Conservation (phyloP, 2,888 invertebrate genomes). For the Cyclophora albipunctata region DNA sequence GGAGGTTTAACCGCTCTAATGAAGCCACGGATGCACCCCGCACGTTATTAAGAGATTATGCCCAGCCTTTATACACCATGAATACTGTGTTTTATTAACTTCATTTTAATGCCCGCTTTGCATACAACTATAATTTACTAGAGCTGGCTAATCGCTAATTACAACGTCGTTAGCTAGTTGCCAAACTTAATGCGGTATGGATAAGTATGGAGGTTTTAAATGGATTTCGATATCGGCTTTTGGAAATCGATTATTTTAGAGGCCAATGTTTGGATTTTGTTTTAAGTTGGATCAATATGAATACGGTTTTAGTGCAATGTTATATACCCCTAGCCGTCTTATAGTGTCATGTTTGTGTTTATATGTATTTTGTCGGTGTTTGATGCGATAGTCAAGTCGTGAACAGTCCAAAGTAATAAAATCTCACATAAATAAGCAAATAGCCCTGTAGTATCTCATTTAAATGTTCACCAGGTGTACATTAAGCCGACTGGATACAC, state of each 20-base stretch:
- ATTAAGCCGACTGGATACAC: slow-evolving; percentile 68
- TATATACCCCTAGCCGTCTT: too few species aligned
- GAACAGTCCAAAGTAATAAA: slow-evolving; percentile 33
- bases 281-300: too few species aligned
- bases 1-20: slow-evolving; percentile 37
- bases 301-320: too few species aligned
- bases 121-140: slow-evolving; percentile 7
- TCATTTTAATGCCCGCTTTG: slow-evolving; percentile 36
- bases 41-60: slow-evolving; percentile 53
- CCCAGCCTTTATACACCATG: slow-evolving; percentile 36
- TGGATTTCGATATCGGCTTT: too few species aligned
- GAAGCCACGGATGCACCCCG: slow-evolving; percentile 42
- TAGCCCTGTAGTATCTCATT: slow-evolving; percentile 61
- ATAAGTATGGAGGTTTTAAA: too few species aligned
- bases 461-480: slow-evolving; percentile 70
- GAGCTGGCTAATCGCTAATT: slow-evolving; percentile 9
- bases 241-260: too few species aligned
- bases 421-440: slow-evolving; percentile 47
- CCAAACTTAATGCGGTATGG: neutral
- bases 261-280: too few species aligned
- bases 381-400: neutral
- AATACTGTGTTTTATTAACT: slow-evolving; percentile 46
- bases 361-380: too few species aligned
- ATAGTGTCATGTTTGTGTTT: too few species aligned
- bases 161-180: slow-evolving; percentile 4